These are phyloP conservation scores for Cotesia typhae DNA, from an alignment of 1,140 invertebrate species.

Conservation along the genomic window DNA sequence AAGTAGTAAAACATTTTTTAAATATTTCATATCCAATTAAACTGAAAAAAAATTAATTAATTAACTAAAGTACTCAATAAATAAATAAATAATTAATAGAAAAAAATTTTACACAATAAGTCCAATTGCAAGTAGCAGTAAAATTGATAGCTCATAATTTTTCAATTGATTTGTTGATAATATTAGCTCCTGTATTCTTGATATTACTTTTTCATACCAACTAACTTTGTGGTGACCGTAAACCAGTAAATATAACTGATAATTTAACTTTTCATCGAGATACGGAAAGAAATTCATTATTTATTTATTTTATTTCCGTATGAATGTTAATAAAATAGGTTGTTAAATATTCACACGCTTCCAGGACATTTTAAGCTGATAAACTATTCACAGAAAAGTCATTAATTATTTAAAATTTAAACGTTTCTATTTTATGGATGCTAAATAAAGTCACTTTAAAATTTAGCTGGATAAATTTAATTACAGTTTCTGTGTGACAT, in stretches of 20 bases:
- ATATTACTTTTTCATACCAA: constrained; percentile 2
- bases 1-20: too few species aligned
- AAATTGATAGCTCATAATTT: not conserved
- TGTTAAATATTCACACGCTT: not conserved
- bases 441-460: too few species aligned
- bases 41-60: too few species aligned
- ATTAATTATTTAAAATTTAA: too few species aligned
- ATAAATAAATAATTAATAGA: too few species aligned
- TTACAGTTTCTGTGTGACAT: too few species aligned
- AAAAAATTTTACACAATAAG: too few species aligned
- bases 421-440: too few species aligned
- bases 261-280: constrained; percentile 3
- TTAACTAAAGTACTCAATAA: too few species aligned
- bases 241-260: not conserved
- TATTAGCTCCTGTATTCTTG: not conserved
- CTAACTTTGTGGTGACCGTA: not conserved
- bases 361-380: not conserved
- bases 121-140: not conserved
- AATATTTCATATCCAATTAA: too few species aligned
- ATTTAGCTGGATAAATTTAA: too few species aligned
- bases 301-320: not conserved
- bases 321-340: not conserved
- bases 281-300: not conserved
- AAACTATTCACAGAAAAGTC: not conserved
- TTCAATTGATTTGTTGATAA: not conserved